Evolutionary conservation across 2,888 invertebrate species (phyloP).

Genomic region (Junonia oenone): DNA sequence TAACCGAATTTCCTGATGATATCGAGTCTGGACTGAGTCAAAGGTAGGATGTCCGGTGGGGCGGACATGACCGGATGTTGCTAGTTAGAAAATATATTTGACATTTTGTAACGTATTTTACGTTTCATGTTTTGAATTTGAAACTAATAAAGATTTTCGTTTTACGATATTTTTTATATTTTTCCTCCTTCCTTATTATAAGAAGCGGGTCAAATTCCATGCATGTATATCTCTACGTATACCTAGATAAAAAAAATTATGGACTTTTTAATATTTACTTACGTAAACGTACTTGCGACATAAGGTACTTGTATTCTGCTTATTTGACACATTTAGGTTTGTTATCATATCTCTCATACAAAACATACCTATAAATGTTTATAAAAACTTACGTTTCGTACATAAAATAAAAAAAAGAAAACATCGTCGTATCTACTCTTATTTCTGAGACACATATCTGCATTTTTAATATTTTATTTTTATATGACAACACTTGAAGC

Average conservation of each 20-base stretch:
- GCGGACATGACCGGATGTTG: conserved; percentile 4
- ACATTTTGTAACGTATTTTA: not conserved
- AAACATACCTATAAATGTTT: too few relatives aligned
- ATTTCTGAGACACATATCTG: not conserved
- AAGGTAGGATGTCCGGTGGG: conserved; percentile 6
- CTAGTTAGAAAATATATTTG: conserved; percentile 6
- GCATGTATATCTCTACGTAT: too few relatives aligned
- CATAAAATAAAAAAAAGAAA: not conserved
- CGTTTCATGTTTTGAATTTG: not conserved
- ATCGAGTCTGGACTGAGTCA: conserved; percentile 1
- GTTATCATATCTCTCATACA: too few relatives aligned
- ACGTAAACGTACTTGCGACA: too few relatives aligned
- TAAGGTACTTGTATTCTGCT: too few relatives aligned
- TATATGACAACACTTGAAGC: conserved; percentile 6
- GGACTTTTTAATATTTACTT: too few relatives aligned
- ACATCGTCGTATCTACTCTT: not conserved
- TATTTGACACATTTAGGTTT: too few relatives aligned
- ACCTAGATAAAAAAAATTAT: not conserved
- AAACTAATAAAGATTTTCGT: not conserved
- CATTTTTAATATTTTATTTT: conserved; percentile 12
- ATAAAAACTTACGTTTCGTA: too few relatives aligned
- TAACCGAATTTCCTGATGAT: conserved; percentile 3
- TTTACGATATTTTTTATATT: too few relatives aligned
- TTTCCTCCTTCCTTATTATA: too few relatives aligned
- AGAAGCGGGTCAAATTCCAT: too few relatives aligned